A percentile compares a stretch with the other conserved stretches of the same genome.
Conservation (phyloP, 1,140 invertebrate genomes). For the Atta cephalotes region DNA sequence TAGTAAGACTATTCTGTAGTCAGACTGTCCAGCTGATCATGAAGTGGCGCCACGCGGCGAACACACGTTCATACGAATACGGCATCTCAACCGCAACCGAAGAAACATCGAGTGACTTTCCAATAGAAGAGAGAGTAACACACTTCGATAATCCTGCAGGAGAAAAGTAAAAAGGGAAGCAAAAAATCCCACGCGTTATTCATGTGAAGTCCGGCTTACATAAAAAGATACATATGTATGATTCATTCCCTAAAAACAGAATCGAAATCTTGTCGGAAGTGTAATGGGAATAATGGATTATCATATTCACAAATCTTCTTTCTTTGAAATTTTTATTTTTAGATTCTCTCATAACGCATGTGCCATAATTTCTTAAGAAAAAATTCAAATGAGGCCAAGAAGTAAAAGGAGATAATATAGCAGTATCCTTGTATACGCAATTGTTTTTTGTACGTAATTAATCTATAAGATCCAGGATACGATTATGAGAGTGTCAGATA, state of each 20-base stretch:
- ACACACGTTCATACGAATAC: constrained; percentile 41
- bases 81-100: constrained; percentile 53
- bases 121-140: constrained; percentile 48
- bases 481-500: background rate
- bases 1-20: constrained; percentile 62
- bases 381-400: background rate
- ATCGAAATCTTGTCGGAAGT: background rate
- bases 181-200: background rate
- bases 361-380: background rate
- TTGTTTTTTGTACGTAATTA: background rate
- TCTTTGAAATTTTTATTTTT: background rate
- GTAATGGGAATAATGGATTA: no score
- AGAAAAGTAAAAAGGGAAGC: constrained; percentile 16
- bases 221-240: background rate
- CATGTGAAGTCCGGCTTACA: constrained; percentile 6
- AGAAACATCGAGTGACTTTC: constrained; percentile 65
- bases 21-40: constrained; percentile 51
- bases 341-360: background rate
- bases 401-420: background rate
- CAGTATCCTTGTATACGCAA: background rate
- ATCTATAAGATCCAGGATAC: background rate
- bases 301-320: background rate
- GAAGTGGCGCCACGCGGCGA: constrained; percentile 75
- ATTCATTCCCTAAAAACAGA: background rate
- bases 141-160: constrained; percentile 2